Evolutionary conservation across 2,797 vertebrate species (phyloP), one percentile per base, ranked within the genome.

Genomic region (Clarias platycephalus): DNA sequence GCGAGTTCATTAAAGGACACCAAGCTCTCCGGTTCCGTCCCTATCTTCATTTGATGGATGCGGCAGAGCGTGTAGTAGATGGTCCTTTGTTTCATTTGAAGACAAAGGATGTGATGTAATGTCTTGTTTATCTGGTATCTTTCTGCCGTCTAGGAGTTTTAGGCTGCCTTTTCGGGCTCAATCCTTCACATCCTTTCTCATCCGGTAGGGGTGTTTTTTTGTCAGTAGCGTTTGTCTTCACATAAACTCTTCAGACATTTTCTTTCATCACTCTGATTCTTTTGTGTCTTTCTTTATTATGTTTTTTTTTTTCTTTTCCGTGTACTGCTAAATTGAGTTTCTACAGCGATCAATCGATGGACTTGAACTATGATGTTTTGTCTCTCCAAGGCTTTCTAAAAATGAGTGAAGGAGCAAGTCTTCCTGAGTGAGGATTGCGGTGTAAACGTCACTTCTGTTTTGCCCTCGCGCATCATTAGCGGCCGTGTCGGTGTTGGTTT

Each of bases 201-300:
- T 63, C 57, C 24, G 9, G 31, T 15, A 40, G 6, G 24, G 3
- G 9, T 49, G 10, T 49, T 34, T 76, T 57, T 31, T 63, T 62
- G 34, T 34, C 24, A 63, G 24, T 26, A n/a, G 58, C 1, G 22
- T n/a, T 26, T 62, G 24, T 79, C 76, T 79, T 79, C 58, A 44
- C 15, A n/a, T 78, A 20, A 34, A 60, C 75, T n/a, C 55, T 24
- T 12, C 12, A n/a, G 75, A 15, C 44, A 12, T 37, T 22, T 60
- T 78, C 15, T 20, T 62, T n/a, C 31, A 78, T 62, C 58, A 78
- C 31, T 34, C 24, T 63, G 76, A 18, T 78, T 78, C 58, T 78
- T 60, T 60, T 15, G 31, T n/a, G 22, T 62, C 34, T 58, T 34
- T 4, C 74, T 57, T 76, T 55, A 75, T 10, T 28, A 28, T 71